phyloP scores from a whole-genome alignment of 2,113 vertebrate genomes.

The Upupa epops region DNA sequence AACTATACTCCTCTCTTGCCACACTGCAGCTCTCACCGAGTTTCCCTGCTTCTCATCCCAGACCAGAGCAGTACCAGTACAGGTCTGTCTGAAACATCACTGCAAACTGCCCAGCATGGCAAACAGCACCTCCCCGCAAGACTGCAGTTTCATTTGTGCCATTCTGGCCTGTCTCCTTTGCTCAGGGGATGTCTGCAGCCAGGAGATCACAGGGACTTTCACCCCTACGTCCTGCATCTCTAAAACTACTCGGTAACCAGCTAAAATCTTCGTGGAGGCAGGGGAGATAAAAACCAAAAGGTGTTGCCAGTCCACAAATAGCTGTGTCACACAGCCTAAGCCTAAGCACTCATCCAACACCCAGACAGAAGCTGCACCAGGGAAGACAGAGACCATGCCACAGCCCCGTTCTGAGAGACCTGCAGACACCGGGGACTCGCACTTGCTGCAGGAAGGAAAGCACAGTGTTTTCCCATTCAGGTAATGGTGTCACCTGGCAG shows the following conservation, averaged over 20 bases:
- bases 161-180: neutral
- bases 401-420: neutral
- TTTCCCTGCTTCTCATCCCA: neutral
- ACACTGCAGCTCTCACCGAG: neutral
- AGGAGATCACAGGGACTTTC: neutral
- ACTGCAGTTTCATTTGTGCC: neutral
- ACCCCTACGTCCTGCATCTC: neutral
- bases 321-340: neutral
- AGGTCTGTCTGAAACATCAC: neutral
- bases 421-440: neutral
- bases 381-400: neutral
- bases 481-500: neutral
- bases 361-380: neutral
- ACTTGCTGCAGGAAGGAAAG: neutral
- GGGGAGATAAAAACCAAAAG: neutral
- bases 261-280: neutral
- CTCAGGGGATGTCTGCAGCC: neutral
- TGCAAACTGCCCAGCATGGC: neutral
- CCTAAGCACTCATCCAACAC: neutral
- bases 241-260: neutral
- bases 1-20: neutral
- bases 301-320: neutral
- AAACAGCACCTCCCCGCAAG: rapidly evolving
- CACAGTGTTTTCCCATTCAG: rapidly evolving
- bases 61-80: neutral